Percentiles rank a stretch among this genome's conserved stretches.
These are phyloP conservation scores for Eulithis testata DNA, from an alignment of 2,888 invertebrate species.

Conservation along the genomic window DNA sequence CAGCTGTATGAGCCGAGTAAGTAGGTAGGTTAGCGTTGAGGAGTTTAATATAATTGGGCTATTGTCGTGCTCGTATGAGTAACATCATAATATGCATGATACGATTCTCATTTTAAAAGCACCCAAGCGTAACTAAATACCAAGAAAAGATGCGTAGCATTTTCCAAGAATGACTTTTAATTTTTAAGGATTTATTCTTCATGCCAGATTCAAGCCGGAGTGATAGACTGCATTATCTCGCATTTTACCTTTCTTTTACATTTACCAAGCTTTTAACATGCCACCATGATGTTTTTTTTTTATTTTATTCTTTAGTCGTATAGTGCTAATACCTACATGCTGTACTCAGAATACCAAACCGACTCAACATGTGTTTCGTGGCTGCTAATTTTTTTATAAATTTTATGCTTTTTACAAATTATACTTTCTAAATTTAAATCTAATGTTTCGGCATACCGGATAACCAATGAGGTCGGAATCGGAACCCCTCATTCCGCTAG, in stretches of 20 bases:
- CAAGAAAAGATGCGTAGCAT: constrained; percentile 12
- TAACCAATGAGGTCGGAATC: constrained; percentile 45
- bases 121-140: constrained; percentile 38
- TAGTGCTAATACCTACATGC: too few relatives aligned
- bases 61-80: constrained; percentile 45
- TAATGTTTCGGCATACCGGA: constrained; percentile 49
- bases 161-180: constrained; percentile 3
- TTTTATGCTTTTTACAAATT: too few relatives aligned
- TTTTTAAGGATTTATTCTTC: too few relatives aligned
- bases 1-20: constrained; percentile 30
- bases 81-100: constrained; percentile 43
- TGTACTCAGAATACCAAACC: too few relatives aligned
- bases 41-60: constrained; percentile 50
- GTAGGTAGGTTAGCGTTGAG: constrained; percentile 27
- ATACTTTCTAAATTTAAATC: background rate
- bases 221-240: too few relatives aligned
- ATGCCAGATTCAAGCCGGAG: too few relatives aligned
- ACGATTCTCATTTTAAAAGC: constrained; percentile 40
- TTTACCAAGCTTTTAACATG: too few relatives aligned
- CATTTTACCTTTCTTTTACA: too few relatives aligned
- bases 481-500: constrained; percentile 15
- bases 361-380: too few relatives aligned
- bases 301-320: too few relatives aligned
- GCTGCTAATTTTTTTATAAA: too few relatives aligned
- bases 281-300: too few relatives aligned